Evolutionary conservation across 2,797 vertebrate species (phyloP).

Genomic region (Acipenser oxyrinchus): DNA sequence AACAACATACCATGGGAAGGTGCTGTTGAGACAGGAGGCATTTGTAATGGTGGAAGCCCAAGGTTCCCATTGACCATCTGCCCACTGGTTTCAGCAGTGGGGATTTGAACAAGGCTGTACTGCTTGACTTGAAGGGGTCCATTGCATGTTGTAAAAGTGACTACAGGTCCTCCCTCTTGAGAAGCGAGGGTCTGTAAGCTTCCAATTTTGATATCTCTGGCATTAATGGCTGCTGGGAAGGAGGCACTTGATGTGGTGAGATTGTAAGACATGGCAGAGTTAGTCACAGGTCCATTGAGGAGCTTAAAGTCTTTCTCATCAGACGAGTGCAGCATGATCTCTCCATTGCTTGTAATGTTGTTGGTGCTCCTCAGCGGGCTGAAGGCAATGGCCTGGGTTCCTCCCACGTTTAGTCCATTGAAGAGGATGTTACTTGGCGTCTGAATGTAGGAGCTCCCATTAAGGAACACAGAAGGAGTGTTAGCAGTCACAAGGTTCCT

Average conservation of each 20-base stretch:
- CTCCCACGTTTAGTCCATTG: slow-evolving; percentile 83
- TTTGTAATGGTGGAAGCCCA: slow-evolving; percentile 80
- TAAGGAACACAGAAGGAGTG: slow-evolving; percentile 81
- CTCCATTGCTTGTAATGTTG: slow-evolving; percentile 68
- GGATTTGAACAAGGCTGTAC: slow-evolving; percentile 89
- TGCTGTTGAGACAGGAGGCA: slow-evolving; percentile 74
- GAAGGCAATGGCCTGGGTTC: slow-evolving; percentile 72
- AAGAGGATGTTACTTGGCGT: slow-evolving; percentile 85
- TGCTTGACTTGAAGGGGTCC: slow-evolving; percentile 83
- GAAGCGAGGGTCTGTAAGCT: slow-evolving; percentile 66
- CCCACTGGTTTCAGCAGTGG: slow-evolving; percentile 69
- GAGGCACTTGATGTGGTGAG: slow-evolving; percentile 49
- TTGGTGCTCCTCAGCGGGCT: slow-evolving; percentile 70
- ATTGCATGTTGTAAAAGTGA: slow-evolving; percentile 75
- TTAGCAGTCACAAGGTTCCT: slow-evolving; percentile 78
- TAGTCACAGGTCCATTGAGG: slow-evolving; percentile 64
- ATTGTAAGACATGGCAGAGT: slow-evolving; percentile 62
- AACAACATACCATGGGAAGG: slow-evolving; percentile 75
- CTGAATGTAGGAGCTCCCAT: slow-evolving; percentile 88
- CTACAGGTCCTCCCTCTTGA: slow-evolving; percentile 79
- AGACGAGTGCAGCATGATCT: slow-evolving; percentile 68
- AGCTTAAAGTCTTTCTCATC: slow-evolving; percentile 77
- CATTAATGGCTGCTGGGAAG: slow-evolving; percentile 73
- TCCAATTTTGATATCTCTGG: slow-evolving; percentile 85
- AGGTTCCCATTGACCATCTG: slow-evolving; percentile 75